phyloP scores from a whole-genome alignment of 2,113 vertebrate species.

The Leptocoma aspasia region DNA sequence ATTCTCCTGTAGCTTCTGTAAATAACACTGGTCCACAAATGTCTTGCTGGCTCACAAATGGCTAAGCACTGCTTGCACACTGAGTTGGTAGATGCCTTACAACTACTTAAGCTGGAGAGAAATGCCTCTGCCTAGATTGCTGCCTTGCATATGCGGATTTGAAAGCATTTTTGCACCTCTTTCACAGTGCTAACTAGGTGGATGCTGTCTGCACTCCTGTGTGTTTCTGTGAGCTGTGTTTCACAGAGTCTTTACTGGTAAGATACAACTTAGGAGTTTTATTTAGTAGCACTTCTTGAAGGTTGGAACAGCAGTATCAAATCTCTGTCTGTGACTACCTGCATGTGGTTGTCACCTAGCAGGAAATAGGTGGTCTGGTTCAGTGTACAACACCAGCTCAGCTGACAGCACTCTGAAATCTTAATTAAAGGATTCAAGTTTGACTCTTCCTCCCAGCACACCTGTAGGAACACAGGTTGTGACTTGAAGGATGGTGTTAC shows the following conservation, averaged over 20 bases:
- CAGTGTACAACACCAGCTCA: not conserved
- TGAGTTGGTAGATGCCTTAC: not conserved
- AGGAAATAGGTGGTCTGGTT: not conserved
- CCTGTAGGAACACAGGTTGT: not conserved
- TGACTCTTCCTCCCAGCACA: not conserved
- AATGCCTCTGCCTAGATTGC: not conserved
- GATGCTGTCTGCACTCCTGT: not conserved
- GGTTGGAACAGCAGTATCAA: not conserved
- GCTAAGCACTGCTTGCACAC: not conserved
- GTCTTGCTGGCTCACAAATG: not conserved
- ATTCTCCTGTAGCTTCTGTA: not conserved
- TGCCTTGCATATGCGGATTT: not conserved
- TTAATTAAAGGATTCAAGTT: not conserved
- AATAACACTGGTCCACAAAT: not conserved
- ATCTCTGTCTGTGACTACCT: not conserved
- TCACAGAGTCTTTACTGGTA: not conserved
- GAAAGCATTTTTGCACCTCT: not conserved
- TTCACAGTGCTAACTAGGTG: not conserved
- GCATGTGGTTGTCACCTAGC: not conserved
- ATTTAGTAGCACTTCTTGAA: not conserved
- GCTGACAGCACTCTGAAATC: not conserved
- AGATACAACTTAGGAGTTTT: not conserved
- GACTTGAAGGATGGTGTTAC: not conserved
- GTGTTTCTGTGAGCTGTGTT: not conserved
- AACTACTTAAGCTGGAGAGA: not conserved